These are phyloP conservation scores for Drosophila seguyi DNA, from an alignment of 1,140 invertebrate species.

Conservation along the genomic window DNA sequence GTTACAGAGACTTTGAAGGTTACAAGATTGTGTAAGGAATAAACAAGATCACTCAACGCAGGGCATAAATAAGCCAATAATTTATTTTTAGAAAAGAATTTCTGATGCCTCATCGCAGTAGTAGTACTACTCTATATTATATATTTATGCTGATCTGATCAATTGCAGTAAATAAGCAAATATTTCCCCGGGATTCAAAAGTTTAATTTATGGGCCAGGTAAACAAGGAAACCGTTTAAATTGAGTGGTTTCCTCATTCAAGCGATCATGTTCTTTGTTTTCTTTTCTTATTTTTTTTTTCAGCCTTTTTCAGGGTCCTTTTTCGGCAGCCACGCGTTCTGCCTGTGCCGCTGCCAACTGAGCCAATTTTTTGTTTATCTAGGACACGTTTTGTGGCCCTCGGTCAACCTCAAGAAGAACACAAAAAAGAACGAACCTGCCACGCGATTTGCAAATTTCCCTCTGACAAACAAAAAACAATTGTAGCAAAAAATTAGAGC, in stretches of 20 bases:
- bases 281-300: conserved; percentile 10
- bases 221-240: conserved; percentile 8
- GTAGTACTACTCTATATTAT: conserved; percentile 14
- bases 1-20: conserved; percentile 20
- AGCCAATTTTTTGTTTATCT: conserved; percentile 60
- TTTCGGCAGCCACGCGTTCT: conserved; percentile 32
- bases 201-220: conserved; percentile 21
- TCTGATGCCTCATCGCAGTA: conserved; percentile 16
- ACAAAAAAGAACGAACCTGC: conserved; percentile 18
- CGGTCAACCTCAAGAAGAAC: conserved; percentile 49
- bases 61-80: conserved; percentile 11
- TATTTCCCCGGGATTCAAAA: background rate
- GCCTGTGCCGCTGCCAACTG: conserved; percentile 23
- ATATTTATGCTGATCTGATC: conserved; percentile 16
- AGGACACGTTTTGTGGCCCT: conserved; percentile 45
- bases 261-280: background rate
- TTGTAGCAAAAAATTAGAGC: conserved; percentile 69
- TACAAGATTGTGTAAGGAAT: conserved; percentile 8
- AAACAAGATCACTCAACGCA: conserved; percentile 37
- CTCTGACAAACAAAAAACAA: conserved; percentile 49
- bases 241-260: conserved; percentile 12
- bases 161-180: conserved; percentile 19
- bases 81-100: conserved; percentile 29
- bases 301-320: conserved; percentile 7
- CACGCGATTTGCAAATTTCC: conserved; percentile 48